Base-by-base conservation (phyloP, 2,113 vertebrate genomes). In the Oreotragus oreotragus region DNA sequence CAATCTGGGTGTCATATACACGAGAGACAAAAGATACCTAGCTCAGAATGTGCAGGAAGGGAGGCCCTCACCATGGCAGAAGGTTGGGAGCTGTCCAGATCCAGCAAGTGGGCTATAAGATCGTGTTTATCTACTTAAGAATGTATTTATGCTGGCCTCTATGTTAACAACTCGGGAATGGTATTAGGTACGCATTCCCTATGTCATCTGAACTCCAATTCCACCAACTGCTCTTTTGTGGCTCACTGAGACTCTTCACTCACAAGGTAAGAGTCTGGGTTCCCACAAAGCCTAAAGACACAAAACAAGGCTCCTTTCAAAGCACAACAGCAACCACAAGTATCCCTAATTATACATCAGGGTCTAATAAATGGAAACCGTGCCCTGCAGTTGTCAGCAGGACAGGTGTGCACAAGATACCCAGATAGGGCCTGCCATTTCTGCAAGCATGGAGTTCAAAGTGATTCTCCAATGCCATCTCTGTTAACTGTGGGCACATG, bases 401-500 rank as follows among this genome's bases (percentile, higher is more conserved):
- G 76, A 73, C 25, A 81, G 33, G 12, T 58, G 39, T 51, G 23
- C 70, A 55, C 53, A 84, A 64, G 77, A 64, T 88, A 16, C 27
- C 58, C 43, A 55, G 57, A 58, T 5, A 33, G 53, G n/a, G 49
- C 16, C 51, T 60, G 23, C 27, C 39, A 77, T 92, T 96, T 81
- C 49, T 85, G 53, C 39, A 73, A 88, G 70, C 33, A 36, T 15
- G 47, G 58, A 60, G 49, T 86, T 93, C 97, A 94, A 93, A 94
- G 81, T 36, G 5, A 85, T 95, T 95, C 86, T 96, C 96, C 96
- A 79, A 27, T 49, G 88, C 28, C 85, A 77, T 91, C 43, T 93
- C 91, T 96, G 95, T 91, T 96, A 94, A 94, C 85, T 60, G 84
- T 95, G 89, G 96, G 66, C 80, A 4, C 94, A 91, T 30, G 16